These are phyloP conservation scores for Drosophila rhopaloa DNA, from an alignment of 1,140 invertebrate genomes.

Conservation along the genomic window DNA sequence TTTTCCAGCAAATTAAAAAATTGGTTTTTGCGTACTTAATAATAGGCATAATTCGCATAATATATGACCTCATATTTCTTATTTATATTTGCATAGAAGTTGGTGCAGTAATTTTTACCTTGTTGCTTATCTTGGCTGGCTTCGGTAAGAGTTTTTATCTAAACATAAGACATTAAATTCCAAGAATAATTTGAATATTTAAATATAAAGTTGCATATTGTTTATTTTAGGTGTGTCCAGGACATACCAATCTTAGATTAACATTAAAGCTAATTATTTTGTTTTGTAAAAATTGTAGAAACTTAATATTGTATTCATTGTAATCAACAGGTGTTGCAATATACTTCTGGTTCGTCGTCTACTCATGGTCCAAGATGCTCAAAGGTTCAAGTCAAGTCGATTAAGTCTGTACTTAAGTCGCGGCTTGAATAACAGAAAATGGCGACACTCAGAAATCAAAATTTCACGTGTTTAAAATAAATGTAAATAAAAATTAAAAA, in stretches of 20 bases:
- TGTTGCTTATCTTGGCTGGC: not conserved
- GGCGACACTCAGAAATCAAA: not conserved
- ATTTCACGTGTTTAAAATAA: not conserved
- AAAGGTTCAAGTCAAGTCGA: conserved; percentile 5
- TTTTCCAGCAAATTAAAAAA: not conserved
- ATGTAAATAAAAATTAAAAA: not conserved
- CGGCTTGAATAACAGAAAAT: too few relatives aligned
- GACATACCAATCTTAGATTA: too few relatives aligned
- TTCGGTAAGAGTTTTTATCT: not conserved
- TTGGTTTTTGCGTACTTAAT: not conserved
- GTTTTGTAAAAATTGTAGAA: too few relatives aligned
- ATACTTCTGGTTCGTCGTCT: conserved; percentile 39
- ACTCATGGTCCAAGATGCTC: conserved; percentile 32
- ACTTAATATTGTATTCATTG: too few relatives aligned
- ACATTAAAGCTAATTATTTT: too few relatives aligned
- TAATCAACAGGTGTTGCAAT: conserved; percentile 13
- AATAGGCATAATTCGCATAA: not conserved
- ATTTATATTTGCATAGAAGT: not conserved
- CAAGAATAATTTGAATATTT: too few relatives aligned
- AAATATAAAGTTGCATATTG: too few relatives aligned
- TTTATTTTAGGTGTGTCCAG: too few relatives aligned
- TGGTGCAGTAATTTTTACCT: not conserved
- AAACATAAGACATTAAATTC: too few relatives aligned
- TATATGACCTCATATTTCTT: not conserved
- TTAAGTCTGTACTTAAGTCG: not conserved